Percentiles rank a stretch among this genome's conserved stretches.
phyloP scores from a whole-genome alignment of 2,888 invertebrate genomes.

The Leucozona laternaria region DNA sequence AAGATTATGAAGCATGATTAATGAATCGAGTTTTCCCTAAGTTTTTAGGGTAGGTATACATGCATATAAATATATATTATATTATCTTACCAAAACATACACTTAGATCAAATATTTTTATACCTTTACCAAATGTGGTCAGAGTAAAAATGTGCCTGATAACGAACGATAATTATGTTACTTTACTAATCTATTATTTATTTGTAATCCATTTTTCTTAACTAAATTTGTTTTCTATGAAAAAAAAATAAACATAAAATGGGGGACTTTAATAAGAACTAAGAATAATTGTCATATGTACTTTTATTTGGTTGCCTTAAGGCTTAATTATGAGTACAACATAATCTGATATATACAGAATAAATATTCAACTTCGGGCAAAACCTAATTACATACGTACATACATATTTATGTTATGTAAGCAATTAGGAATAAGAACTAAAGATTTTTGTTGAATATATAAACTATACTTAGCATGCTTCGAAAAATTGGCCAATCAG shows the following conservation, averaged over 20 bases:
- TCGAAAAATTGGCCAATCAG: no score
- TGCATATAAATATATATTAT: no score
- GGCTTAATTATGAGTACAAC: background rate
- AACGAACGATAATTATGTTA: background rate
- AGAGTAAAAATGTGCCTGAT: background rate
- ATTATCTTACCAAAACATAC: no score
- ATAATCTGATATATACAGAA: background rate
- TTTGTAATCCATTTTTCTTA: background rate
- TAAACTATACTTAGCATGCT: no score
- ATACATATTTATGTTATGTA: no score
- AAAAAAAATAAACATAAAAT: background rate
- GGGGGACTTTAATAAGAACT: background rate
- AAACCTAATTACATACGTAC: background rate
- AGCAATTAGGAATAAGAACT: background rate
- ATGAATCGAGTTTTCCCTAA: background rate
- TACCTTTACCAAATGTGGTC: background rate
- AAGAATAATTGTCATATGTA: background rate
- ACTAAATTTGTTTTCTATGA: background rate
- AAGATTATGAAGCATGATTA: constrained; percentile 6
- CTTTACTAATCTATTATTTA: background rate
- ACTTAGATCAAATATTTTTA: background rate
- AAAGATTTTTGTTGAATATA: background rate
- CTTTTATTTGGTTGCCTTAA: background rate
- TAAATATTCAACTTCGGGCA: background rate
- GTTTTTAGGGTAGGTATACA: no score